Evolutionary conservation across 2,113 vertebrate genomes (phyloP), one percentile per base, ranked within the genome.

Genomic region (Brachionichthys hirsutus): DNA sequence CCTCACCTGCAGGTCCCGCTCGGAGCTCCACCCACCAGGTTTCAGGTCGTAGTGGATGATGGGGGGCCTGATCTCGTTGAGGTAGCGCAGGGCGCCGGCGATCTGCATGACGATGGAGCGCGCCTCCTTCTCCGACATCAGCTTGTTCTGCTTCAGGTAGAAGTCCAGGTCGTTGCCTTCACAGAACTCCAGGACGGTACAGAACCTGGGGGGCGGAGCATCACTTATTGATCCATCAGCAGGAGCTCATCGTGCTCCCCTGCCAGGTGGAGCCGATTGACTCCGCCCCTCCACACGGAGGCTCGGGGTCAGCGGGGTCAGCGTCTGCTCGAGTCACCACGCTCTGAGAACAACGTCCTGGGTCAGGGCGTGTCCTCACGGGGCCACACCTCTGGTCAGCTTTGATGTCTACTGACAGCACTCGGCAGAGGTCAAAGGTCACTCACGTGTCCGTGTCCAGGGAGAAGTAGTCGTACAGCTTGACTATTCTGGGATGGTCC

Each of bases 41-140:
- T 99, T 99, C 82, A 99, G 95, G 90, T 99, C 97, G 62, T 99
- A 99, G 92, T 99, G 97, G 90, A 99, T 99, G 91, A 99, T 99
- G 74, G 97, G 97, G 22, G 97, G 97, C 77, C 98, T 98, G 92
- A 99, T 99, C 88, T 99, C 97, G 85, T 99, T 99, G 87, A 99
- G 96, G 93, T 99, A 98, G 75, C 96, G 93, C 92, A 99, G 92
- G 55, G 97, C 97, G 90, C 97, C 98, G 89, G 98, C 95, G 41
- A 99, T 99, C 91, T 99, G 97, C 97, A 99, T 98, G 90, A 99
- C 93, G 75, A 99, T 98, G 77, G 97, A 99, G 74, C 97, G 94
- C 2, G 96, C 97, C 92, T 99, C 97, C 83, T 99, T 99, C 89
- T 99, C 97, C 18, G 95, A 92, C 97, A 99, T 99, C 87, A 98